Percentiles rank a stretch among this genome's conserved stretches.
These are phyloP conservation scores for Umimayanthus kanabou DNA, from an alignment of 92 coral and sea anemone genomes.

Conservation along the genomic window DNA sequence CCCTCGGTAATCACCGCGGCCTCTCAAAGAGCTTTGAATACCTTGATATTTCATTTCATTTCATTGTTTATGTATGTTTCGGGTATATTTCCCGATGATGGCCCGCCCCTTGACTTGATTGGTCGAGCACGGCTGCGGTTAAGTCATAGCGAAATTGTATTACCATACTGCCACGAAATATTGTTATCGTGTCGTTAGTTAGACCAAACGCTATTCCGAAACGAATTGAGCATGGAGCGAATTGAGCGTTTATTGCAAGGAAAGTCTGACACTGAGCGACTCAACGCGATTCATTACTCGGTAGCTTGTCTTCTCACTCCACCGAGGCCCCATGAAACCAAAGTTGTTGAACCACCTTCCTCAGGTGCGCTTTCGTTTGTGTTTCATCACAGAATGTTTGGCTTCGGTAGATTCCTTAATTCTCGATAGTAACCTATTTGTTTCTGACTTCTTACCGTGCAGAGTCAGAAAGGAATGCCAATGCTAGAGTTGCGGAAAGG, in stretches of 20 bases:
- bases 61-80: neutral
- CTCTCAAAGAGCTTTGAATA: neutral
- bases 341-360: neutral
- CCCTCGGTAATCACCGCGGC: neutral
- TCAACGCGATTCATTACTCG: conserved; percentile 7
- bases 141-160: neutral
- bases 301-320: conserved; percentile 9
- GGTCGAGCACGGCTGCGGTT: conserved; percentile 15
- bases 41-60: neutral
- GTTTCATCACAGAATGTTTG: neutral
- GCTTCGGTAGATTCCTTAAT: neutral
- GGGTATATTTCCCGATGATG: too few species aligned
- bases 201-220: neutral
- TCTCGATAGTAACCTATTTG: neutral
- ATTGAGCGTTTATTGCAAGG: conserved; percentile 7
- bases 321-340: conserved; percentile 3
- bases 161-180: neutral
- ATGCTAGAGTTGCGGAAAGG: neutral
- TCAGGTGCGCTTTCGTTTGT: conserved; percentile 13
- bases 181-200: too few species aligned
- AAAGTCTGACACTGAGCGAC: conserved; percentile 26
- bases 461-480: neutral
- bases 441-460: neutral
- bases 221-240: neutral
- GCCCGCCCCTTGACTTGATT: conserved; percentile 33